Conservation (phyloP, 2,888 invertebrate species). For the Scaptomyza caliginosa region DNA sequence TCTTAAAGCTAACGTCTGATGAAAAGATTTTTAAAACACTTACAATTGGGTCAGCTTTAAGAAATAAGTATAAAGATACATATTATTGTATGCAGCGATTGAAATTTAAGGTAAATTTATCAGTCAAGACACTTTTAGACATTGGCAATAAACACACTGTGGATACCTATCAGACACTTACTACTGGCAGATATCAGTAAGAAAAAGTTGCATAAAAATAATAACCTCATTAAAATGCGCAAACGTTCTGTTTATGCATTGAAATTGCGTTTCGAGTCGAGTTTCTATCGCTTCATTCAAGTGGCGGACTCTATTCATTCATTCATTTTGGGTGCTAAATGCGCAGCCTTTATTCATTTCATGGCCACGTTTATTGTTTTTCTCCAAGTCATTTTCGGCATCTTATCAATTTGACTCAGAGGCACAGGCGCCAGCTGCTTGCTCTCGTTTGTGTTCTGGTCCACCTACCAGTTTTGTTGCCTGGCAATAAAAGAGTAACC, state of each 20-base stretch:
- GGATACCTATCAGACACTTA: neutral
- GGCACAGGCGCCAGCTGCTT: constrained; percentile 52
- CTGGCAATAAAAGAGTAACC: constrained; percentile 76
- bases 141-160: neutral
- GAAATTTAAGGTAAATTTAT: neutral
- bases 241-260: constrained; percentile 76
- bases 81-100: too few species aligned
- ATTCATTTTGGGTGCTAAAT: constrained; percentile 42
- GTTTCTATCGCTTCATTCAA: constrained; percentile 27
- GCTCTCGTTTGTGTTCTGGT: neutral
- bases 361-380: constrained; percentile 79
- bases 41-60: constrained; percentile 50
- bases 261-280: constrained; percentile 52
- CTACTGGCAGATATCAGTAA: neutral
- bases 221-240: constrained; percentile 72
- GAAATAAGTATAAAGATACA: neutral
- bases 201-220: neutral
- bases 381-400: constrained; percentile 68
- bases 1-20: neutral
- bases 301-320: constrained; percentile 44
- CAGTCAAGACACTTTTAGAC: neutral
- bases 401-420: constrained; percentile 77
- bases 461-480: constrained; percentile 1
- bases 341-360: constrained; percentile 67
- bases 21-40: neutral